These are phyloP conservation scores for Petrosia ficiformis DNA, from an alignment of 37 sponge, comb jelly and placozoan genomes.

Conservation along the genomic window DNA sequence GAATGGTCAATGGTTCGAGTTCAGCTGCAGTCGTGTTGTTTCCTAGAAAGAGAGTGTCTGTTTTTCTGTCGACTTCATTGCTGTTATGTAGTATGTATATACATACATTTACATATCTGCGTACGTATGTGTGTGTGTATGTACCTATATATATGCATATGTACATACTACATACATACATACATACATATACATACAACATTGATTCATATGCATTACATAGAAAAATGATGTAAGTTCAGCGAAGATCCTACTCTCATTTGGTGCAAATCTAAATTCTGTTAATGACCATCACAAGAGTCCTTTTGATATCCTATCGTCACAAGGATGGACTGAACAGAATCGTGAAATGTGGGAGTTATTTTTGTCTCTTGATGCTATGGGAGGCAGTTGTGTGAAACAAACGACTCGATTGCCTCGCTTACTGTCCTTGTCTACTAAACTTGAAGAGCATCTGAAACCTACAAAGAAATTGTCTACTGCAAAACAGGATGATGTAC, in stretches of 20 bases:
- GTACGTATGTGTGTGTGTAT: no score
- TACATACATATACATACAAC: neutral
- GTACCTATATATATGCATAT: no score
- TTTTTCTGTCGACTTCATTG: no score
- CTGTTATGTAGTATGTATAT: no score
- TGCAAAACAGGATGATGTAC: no score
- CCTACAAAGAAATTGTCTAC: no score
- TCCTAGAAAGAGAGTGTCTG: no score
- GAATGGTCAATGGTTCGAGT: no score
- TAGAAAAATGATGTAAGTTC: slow-evolving; percentile 22
- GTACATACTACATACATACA: no score
- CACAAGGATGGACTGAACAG: neutral
- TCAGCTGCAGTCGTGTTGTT: no score
- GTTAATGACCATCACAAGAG: slow-evolving; percentile 26
- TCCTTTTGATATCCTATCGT: slow-evolving; percentile 34
- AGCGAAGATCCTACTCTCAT: slow-evolving; percentile 48
- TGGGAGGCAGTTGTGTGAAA: neutral
- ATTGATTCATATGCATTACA: neutral
- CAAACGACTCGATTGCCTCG: neutral
- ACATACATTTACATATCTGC: no score
- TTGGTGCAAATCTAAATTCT: slow-evolving; percentile 43
- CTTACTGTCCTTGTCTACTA: neutral
- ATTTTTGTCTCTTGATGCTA: neutral
- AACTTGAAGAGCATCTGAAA: neutral
- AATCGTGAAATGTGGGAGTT: neutral